Conservation (phyloP, 2,797 vertebrate species). For the Spinus olivaceus region DNA sequence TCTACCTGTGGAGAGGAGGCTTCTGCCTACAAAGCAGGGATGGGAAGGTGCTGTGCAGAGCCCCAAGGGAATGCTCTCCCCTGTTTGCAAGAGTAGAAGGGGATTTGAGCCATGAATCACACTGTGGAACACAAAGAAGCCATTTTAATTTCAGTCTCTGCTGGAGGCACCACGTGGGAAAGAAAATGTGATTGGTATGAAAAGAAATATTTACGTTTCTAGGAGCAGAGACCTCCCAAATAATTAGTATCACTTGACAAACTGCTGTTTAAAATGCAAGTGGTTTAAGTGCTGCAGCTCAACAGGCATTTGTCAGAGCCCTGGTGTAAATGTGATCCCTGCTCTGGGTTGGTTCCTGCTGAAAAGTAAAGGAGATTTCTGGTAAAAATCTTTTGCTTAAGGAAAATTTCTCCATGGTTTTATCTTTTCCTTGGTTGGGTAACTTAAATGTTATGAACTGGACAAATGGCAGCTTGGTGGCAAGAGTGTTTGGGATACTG, state of each 20-base stretch:
- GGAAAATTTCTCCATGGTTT: neutral
- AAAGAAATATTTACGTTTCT: conserved; percentile 47
- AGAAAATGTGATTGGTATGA: conserved; percentile 32
- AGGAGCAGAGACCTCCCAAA: conserved; percentile 43
- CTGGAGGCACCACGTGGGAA: conserved; percentile 19
- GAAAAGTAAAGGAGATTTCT: neutral
- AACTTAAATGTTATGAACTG: neutral
- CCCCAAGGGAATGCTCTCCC: accelerated
- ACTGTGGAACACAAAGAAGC: neutral
- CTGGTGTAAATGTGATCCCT: neutral
- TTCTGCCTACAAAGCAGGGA: neutral
- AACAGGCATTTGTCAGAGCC: conserved; percentile 12
- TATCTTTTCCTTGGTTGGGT: neutral
- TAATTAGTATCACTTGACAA: conserved; percentile 51
- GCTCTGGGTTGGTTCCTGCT: neutral
- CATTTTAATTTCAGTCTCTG: conserved; percentile 22
- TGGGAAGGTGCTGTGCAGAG: neutral
- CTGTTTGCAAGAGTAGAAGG: neutral
- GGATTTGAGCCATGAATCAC: neutral
- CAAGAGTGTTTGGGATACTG: neutral
- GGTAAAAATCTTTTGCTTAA: neutral
- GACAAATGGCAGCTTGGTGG: neutral
- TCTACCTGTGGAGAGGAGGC: neutral
- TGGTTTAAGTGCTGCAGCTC: conserved; percentile 42
- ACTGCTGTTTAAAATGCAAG: conserved; percentile 56